Conservation (phyloP, 2,888 invertebrate species). For the Amphipoea lucens region DNA sequence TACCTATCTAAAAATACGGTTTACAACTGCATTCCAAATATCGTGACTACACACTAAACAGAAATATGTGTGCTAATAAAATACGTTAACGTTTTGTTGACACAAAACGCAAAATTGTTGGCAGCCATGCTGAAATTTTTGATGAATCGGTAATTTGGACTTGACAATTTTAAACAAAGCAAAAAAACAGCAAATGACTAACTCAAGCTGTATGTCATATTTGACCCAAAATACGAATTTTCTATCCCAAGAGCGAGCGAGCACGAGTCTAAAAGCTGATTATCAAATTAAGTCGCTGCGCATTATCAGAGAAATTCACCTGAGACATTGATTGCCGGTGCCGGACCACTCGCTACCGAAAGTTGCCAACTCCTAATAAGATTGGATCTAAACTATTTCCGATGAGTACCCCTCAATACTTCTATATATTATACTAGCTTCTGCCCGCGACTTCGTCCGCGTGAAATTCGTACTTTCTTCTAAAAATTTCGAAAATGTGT, state of each 20-base stretch:
- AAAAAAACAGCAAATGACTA: constrained; percentile 14
- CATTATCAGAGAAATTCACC: constrained; percentile 68
- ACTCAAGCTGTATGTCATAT: neutral
- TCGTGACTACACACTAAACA: constrained; percentile 35
- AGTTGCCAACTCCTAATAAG: constrained; percentile 76
- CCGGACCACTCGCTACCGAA: constrained; percentile 66
- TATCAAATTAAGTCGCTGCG: constrained; percentile 65
- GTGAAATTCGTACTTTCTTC: no score
- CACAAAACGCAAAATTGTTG: constrained; percentile 43
- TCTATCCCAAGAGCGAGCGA: constrained; percentile 8
- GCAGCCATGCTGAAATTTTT: constrained; percentile 27
- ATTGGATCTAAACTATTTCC: constrained; percentile 70
- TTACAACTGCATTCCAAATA: constrained; percentile 38
- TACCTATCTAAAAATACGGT: constrained; percentile 51
- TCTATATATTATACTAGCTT: constrained; percentile 31
- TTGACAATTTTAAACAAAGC: constrained; percentile 32
- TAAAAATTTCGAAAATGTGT: no score
- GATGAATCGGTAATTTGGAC: constrained; percentile 19
- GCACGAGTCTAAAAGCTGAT: constrained; percentile 40
- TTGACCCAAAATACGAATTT: constrained; percentile 19
- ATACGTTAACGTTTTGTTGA: constrained; percentile 48
- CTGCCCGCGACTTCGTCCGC: no score
- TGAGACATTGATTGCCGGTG: constrained; percentile 66
- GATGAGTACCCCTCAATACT: constrained; percentile 54
- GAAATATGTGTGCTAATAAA: constrained; percentile 56